A percentile compares a stretch with the other conserved stretches of the same genome.
Evolutionary conservation across 2,113 vertebrate species (phyloP).

Genomic region (Esox niger): DNA sequence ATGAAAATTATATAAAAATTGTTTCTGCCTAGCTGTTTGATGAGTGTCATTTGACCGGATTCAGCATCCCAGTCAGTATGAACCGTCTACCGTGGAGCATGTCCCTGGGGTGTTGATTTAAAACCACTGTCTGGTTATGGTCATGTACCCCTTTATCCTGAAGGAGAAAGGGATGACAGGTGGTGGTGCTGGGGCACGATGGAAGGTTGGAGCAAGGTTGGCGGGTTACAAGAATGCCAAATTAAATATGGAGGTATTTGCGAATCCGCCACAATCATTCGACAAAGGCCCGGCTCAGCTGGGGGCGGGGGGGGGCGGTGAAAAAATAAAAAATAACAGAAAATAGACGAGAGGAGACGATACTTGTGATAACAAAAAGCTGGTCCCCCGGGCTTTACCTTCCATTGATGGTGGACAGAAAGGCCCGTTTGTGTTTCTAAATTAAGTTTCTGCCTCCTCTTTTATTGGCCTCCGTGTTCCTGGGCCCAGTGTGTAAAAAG

Average conservation of each 20-base stretch:
- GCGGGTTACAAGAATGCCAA: background rate
- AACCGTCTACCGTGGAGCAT: too few relatives aligned
- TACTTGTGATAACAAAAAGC: slow-evolving; percentile 57
- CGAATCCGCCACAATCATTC: slow-evolving; percentile 22
- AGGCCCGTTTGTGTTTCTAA: slow-evolving; percentile 60
- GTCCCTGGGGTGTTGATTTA: too few relatives aligned
- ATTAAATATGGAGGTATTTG: slow-evolving; percentile 4
- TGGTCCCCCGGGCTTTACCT: slow-evolving; percentile 54
- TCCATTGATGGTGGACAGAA: slow-evolving; percentile 50
- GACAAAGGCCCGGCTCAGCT: slow-evolving; percentile 3
- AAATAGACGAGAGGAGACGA: slow-evolving; percentile 34
- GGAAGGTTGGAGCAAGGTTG: background rate
- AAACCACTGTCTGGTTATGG: too few relatives aligned
- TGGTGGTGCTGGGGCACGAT: background rate
- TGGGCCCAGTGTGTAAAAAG: slow-evolving; percentile 52
- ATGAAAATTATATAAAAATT: too few relatives aligned
- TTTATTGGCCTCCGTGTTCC: slow-evolving; percentile 57
- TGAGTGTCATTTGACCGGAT: too few relatives aligned
- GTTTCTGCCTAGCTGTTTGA: too few relatives aligned
- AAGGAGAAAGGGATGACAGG: background rate
- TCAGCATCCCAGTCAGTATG: too few relatives aligned
- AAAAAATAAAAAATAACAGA: slow-evolving; percentile 10
- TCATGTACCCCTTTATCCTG: too few relatives aligned
- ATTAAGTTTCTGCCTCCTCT: slow-evolving; percentile 60
- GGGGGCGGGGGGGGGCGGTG: slow-evolving; percentile 2